A percentile compares a stretch with the other conserved stretches of the same genome.
Conservation (phyloP, 2,888 invertebrate species). For the Gibbula magus region DNA sequence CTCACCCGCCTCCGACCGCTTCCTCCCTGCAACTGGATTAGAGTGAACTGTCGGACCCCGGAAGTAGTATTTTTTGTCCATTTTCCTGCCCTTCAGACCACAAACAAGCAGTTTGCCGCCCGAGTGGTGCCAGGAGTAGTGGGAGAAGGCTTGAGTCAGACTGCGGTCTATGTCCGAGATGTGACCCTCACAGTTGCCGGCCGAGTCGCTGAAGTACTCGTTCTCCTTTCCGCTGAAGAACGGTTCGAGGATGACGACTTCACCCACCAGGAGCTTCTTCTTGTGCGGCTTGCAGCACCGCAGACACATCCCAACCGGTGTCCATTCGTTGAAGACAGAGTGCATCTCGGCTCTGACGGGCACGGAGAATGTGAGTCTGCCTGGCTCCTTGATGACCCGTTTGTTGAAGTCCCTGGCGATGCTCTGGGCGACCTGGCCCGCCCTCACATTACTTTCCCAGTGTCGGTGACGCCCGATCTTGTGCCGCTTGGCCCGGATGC, state of each 20-base stretch:
- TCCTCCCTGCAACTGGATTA: background rate
- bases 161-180: background rate
- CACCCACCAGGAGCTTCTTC: background rate
- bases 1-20: background rate
- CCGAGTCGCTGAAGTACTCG: background rate
- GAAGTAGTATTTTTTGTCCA: background rate
- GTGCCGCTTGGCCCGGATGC: background rate
- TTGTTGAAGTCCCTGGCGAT: background rate
- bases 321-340: background rate
- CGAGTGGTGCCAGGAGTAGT: background rate
- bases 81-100: background rate
- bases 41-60: conserved; percentile 1
- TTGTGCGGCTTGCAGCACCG: background rate
- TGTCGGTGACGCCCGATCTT: background rate
- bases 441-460: background rate
- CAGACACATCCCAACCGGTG: background rate
- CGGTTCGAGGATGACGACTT: background rate
- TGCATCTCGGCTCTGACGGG: background rate
- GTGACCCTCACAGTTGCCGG: background rate
- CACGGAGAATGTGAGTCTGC: background rate
- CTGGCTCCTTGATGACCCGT: background rate
- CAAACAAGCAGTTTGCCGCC: background rate
- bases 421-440: background rate
- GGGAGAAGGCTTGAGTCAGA: background rate
- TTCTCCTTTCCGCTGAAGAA: background rate